phyloP scores from a whole-genome alignment of 2,888 invertebrate species.

The Trilocha varians region DNA sequence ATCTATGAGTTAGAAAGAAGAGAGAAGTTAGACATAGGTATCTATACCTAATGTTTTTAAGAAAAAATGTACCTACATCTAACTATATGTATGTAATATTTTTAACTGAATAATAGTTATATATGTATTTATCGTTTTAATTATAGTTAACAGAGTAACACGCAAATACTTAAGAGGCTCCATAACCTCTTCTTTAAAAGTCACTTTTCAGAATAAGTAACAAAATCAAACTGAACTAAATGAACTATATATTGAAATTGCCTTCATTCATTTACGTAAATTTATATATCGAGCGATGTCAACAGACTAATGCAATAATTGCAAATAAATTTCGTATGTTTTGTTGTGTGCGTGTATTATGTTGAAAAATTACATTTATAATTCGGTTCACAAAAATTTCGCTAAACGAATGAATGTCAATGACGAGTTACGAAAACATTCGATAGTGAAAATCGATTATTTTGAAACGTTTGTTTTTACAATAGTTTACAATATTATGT shows the following conservation, averaged over 20 bases:
- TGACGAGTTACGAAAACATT: constrained; percentile 37
- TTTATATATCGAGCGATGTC: constrained; percentile 40
- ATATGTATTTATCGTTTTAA: no score
- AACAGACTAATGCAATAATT: constrained; percentile 38
- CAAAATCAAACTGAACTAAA: no score
- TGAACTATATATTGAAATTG: not conserved
- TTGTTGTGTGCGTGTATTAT: constrained; percentile 3
- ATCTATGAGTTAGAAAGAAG: no score
- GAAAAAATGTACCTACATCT: no score
- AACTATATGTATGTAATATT: no score
- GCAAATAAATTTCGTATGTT: constrained; percentile 31
- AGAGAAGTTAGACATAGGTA: no score
- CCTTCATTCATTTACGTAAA: constrained; percentile 43
- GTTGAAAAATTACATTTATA: constrained; percentile 8
- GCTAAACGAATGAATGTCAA: constrained; percentile 46
- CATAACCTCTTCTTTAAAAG: no score
- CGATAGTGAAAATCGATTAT: constrained; percentile 20
- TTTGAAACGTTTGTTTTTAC: constrained; percentile 3
- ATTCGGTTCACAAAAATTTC: not conserved
- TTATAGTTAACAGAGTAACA: no score
- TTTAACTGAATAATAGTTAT: no score
- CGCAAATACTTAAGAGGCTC: no score
- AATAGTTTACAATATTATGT: constrained; percentile 1
- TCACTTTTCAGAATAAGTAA: no score
- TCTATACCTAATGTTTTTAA: no score